Evolutionary conservation across 30 jellyfish, hydroid and myxozoan species (phyloP), one percentile per base, ranked within the genome.

Genomic region (Cassiopea andromeda): DNA sequence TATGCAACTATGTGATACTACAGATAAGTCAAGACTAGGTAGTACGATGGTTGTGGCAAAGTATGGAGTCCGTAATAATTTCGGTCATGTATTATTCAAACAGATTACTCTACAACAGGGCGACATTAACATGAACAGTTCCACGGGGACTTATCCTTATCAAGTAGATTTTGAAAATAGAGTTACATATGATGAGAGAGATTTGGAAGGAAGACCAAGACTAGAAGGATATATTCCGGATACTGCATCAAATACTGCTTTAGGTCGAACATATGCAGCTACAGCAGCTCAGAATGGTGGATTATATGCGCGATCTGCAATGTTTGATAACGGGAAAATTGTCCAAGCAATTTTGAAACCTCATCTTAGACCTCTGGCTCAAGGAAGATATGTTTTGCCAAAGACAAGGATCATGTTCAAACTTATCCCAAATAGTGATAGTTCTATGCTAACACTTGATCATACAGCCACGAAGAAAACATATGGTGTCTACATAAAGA

Each of bases 151-250:
- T 1, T 72, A 72, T 1, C 81, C 81, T 1, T 72, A 72, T 19
- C 81, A 72, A 8, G 48, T 46, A 16, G 81, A 72, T 4, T 72
- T 72, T 72, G 58, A 72, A 2, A 72, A 72, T 17, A 9, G 58
- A 2, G 7, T 72, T 7, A 72, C 81, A 17, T 72, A 72, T 72
- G 81, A 72, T 27, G 81, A 72, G 15, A 72, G 19, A 17, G 81
- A 72, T 72, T 72, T 72, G 59, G 81, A 72, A 49, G 81, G 81
- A 13, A 72, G 81, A 27, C 49, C 64, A 3, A 54, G 64, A 54
- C 64, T 54, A 54, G 64, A 54, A 54, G 64, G 64, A 3, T 54
- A 54, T 54, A 54, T 54, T 54, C 64, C 64, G 7, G 64, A 54
- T 10, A 54, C 64, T 54, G 64, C 64, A 54, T 3, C 7, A 3